These are phyloP conservation scores for Myrmophylax atrothorax DNA, from an alignment of 2,113 vertebrate species.

Conservation along the genomic window DNA sequence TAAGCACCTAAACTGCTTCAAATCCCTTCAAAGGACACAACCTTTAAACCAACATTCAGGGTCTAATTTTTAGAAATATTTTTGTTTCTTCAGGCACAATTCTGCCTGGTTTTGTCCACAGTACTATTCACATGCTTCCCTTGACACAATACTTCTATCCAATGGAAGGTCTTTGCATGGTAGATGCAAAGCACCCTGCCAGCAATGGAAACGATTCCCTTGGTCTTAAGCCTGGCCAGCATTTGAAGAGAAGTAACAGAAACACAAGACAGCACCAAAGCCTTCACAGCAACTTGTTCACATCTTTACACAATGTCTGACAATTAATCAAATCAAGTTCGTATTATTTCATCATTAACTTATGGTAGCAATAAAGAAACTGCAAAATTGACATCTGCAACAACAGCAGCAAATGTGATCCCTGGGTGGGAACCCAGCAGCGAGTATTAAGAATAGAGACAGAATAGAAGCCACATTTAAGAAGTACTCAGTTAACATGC, in stretches of 20 bases:
- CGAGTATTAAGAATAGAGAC: background rate
- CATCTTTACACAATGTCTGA: background rate
- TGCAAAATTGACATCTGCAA: background rate
- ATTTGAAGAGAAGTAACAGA: background rate
- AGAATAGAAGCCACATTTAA: background rate
- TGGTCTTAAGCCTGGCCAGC: background rate
- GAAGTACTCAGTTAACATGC: background rate
- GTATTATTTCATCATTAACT: background rate
- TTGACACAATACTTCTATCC: slow-evolving; percentile 25
- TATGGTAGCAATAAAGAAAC: background rate
- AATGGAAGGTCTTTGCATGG: background rate
- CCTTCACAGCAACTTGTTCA: background rate
- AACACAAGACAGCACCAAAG: background rate
- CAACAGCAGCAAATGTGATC: background rate
- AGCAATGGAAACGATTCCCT: background rate
- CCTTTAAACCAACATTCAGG: slow-evolving; percentile 39
- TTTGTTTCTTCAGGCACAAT: slow-evolving; percentile 39
- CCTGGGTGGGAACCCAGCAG: background rate
- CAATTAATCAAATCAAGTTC: background rate
- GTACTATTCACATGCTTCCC: background rate
- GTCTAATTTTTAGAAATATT: slow-evolving; percentile 54
- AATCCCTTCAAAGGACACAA: slow-evolving; percentile 72
- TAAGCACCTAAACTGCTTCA: slow-evolving; percentile 66
- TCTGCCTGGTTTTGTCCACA: slow-evolving; percentile 2
- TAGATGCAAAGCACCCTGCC: background rate